These are phyloP conservation scores for Phytoseiulus persimilis DNA, from an alignment of 2,888 invertebrate species.

Conservation along the genomic window DNA sequence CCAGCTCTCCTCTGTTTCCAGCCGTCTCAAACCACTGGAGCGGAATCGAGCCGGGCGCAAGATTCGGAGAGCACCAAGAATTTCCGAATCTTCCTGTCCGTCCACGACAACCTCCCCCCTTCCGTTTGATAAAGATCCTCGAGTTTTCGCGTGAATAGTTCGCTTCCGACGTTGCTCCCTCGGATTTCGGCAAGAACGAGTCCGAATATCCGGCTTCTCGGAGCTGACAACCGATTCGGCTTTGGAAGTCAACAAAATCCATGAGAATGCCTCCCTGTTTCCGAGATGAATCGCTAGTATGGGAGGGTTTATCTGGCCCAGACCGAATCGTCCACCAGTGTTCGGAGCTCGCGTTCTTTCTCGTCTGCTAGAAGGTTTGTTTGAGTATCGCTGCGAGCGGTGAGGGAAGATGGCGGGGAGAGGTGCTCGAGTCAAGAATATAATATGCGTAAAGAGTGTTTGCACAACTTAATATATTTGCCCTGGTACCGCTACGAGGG, in stretches of 20 bases:
- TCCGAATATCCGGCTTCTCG: too few relatives aligned
- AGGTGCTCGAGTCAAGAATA: neutral
- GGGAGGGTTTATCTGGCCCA: too few relatives aligned
- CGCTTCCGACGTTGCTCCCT: neutral
- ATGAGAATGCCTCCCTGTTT: too few relatives aligned
- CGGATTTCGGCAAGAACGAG: too few relatives aligned
- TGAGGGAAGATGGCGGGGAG: neutral
- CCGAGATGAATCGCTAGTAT: too few relatives aligned
- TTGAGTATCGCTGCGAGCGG: neutral
- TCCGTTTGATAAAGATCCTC: neutral
- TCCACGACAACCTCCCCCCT: neutral
- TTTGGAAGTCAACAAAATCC: neutral
- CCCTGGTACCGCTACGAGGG: slow-evolving; percentile 15
- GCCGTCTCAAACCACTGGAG: neutral
- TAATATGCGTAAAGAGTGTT: slow-evolving; percentile 17
- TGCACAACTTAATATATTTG: slow-evolving; percentile 38
- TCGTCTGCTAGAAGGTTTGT: neutral
- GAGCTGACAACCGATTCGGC: neutral
- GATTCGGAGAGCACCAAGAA: neutral
- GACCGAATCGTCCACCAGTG: too few relatives aligned
- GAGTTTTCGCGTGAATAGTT: neutral
- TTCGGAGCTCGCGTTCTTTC: too few relatives aligned
- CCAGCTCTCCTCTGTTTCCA: neutral
- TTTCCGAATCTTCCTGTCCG: too few relatives aligned
- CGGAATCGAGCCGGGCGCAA: neutral